Conservation (phyloP, 2,797 vertebrate genomes). For the Manis crassicaudata region DNA sequence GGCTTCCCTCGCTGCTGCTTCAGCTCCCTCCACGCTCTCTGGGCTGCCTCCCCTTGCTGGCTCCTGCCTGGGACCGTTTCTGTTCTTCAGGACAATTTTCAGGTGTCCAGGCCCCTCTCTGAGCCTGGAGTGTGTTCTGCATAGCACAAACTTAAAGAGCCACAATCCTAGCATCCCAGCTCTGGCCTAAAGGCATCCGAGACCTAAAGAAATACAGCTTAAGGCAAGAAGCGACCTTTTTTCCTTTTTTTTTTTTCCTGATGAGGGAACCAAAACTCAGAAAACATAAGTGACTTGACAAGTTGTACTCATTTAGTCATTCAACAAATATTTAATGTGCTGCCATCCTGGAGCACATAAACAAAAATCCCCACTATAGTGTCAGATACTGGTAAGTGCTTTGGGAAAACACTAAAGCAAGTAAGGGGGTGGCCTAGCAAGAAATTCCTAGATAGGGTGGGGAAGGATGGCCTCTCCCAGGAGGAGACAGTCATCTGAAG, state of each 20-base stretch:
- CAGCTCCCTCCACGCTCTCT: accelerated
- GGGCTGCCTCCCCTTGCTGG: neutral
- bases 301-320: neutral
- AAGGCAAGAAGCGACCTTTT: neutral
- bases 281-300: neutral
- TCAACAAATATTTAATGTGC: neutral
- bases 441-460: neutral
- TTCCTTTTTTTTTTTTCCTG: neutral
- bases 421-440: neutral
- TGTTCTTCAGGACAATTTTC: neutral
- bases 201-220: neutral
- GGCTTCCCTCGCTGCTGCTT: neutral
- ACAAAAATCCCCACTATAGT: neutral
- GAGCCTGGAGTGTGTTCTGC: neutral
- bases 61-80: neutral
- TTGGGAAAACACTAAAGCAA: neutral
- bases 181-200: neutral
- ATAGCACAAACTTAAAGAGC: neutral
- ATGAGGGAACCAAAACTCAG: neutral
- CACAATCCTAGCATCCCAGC: neutral
- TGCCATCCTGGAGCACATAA: neutral
- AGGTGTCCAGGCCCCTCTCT: neutral
- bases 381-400: neutral
- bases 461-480: neutral
- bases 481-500: neutral